Base-by-base conservation (phyloP, 2,113 vertebrate species). In the Percopsis transmontana region DNA sequence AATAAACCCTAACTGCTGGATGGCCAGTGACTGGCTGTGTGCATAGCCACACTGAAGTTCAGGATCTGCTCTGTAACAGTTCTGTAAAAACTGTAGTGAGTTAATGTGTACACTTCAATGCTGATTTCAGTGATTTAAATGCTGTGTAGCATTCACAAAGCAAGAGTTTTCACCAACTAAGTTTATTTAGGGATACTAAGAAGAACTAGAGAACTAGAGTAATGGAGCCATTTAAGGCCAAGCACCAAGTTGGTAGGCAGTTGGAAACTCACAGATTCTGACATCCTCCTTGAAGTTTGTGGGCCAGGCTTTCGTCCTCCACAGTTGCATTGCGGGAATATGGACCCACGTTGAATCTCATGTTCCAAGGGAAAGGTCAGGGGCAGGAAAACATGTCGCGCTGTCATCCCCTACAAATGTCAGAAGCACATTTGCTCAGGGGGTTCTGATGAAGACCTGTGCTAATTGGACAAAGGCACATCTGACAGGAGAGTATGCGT, bases 341-440 rank as follows among this genome's bases (percentile, higher is more conserved):
- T 42, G 55, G 45, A 55, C 23, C 45, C 2, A 27, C 2, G 18
- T 42, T 0, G 5, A 58, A 62, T 27, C 51, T 62, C 27, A 65
- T 63, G 68, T 51, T 50, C 38, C 39, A 51, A 63, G 53, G 20
- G 16, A 47, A 77, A 80, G 68, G 76, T 81, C 76, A 77, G 50
- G n/a, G 7, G 39, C 18, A 71, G 58, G 47, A 70, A 69, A 33
- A 33, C 51, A 56, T 57, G 62, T 47, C 3, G 57, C 70, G 62
- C 67, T 73, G 73, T 79, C 72, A 65, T 15, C 50, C 40, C 2
- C 1, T 21, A 57, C 61, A 77, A 77, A 74, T 81, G 80, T 81
- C 61, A 66, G 75, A n/a, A 54, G 66, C 59, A 42, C 66, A 66
- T 55, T 76, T 75, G 59, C 62, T 47, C 20, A 52, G 16, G 55